phyloP scores from a whole-genome alignment of 2,888 invertebrate genomes.

The Coremacera marginata region DNA sequence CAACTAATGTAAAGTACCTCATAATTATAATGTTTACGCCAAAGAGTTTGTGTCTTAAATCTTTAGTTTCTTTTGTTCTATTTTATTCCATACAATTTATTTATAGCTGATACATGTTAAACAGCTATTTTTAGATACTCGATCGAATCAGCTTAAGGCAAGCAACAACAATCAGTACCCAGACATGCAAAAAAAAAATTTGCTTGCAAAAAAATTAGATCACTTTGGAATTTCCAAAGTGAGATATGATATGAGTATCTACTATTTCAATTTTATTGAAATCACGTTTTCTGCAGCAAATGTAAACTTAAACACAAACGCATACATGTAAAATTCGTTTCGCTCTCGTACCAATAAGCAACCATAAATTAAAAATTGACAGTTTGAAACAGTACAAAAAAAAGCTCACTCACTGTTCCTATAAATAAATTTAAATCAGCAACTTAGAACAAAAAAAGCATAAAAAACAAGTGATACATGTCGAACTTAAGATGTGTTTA shows the following conservation, averaged over 20 bases:
- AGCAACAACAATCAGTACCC: background rate
- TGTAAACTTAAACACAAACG: background rate
- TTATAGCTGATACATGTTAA: background rate
- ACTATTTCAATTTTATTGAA: conserved; percentile 24
- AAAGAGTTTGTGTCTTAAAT: background rate
- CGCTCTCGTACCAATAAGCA: background rate
- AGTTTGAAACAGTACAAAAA: background rate
- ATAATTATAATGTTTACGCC: too few species aligned
- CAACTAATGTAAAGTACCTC: too few species aligned
- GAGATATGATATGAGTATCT: conserved; percentile 13
- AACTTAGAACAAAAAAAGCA: conserved; percentile 10
- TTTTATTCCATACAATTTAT: background rate
- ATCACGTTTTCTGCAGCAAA: conserved; percentile 11
- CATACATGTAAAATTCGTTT: background rate
- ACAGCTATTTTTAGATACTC: background rate
- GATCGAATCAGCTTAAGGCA: background rate
- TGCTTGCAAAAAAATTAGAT: conserved; percentile 57
- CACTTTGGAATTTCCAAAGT: conserved; percentile 62
- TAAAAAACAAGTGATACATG: background rate
- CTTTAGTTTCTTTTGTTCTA: background rate
- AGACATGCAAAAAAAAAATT: background rate
- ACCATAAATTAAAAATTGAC: conserved; percentile 19
- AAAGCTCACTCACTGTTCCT: too few species aligned
- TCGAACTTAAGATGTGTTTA: background rate
- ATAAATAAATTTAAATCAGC: background rate